Base-by-base conservation (phyloP, 2,888 invertebrate species). In the Pandemis heparana region DNA sequence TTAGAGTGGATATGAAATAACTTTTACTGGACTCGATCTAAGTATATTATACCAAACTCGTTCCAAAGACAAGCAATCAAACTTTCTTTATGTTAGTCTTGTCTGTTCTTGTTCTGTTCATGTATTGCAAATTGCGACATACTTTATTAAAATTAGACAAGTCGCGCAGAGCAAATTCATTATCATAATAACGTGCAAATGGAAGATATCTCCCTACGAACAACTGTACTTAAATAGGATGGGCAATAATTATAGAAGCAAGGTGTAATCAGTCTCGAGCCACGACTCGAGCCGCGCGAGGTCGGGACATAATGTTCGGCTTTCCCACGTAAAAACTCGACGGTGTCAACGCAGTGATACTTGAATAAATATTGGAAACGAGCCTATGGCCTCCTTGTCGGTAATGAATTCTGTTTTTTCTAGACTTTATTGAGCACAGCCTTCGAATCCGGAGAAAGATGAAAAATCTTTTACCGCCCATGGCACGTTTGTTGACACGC, bases 281-380 rank as follows among this genome's bases (percentile, higher is more conserved):
- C 51, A 64, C 61, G 59, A 51, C 32, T 59, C 46, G 48, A 39
- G 75, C 74, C 68, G 67, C 75, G 74, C 79, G 83, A 85, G 84
- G 84, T 83, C 87, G 82, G 70, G 75, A 69, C 78, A 81, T 84
- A 88, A 86, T 86, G 82, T 83, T 79, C 79, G 83, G 82, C 82
- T 84, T 88, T 88, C 88, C 84, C 87, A 87, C 85, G 83, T 80
- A 81, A 86, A 85, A 88, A 83, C 86, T 83, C 82, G 83, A 83
- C 83, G 83, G 82, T 79, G 78, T 65, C 72, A 62, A 62, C 66
- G 61, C 69, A 60, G 69, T 69, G 64, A 59, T 67, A 53, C 66
- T 69, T 61, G 74, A 70, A 74, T 74, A 70, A 61, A 74, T 65
- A 74, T 73, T 73, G 73, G 73, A 73, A 69, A 73, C 73, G 63